phyloP scores from a whole-genome alignment of 2,113 vertebrate genomes.

The Oryzias celebensis region DNA sequence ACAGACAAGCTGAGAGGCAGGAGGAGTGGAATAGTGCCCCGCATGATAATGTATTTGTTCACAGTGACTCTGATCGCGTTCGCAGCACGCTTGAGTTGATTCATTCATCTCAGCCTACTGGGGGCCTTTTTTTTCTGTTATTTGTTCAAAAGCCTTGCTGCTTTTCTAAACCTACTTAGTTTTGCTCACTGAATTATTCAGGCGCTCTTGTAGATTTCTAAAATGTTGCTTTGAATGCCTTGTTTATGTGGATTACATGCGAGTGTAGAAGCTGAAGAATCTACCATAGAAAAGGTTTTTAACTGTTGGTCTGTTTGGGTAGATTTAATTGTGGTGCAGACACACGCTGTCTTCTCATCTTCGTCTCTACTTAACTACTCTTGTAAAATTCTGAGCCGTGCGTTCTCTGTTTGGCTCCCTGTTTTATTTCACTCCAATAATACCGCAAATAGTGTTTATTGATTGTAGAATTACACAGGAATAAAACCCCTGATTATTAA shows the following conservation, averaged over 20 bases:
- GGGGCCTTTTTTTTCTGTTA: slow-evolving; percentile 45
- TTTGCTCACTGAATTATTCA: slow-evolving; percentile 54
- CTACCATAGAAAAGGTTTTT: slow-evolving; percentile 31
- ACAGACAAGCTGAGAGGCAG: slow-evolving; percentile 65
- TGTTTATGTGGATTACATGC: slow-evolving; percentile 29
- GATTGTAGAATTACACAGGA: slow-evolving; percentile 45
- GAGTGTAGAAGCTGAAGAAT: slow-evolving; percentile 22
- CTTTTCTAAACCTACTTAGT: slow-evolving; percentile 55
- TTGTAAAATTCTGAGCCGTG: slow-evolving; percentile 31
- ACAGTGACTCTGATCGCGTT: slow-evolving; percentile 63
- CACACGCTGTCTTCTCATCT: slow-evolving; percentile 28
- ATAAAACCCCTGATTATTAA: slow-evolving; percentile 57
- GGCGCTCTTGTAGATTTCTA: slow-evolving; percentile 20
- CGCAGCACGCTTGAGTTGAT: slow-evolving; percentile 61
- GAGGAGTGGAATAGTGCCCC: slow-evolving; percentile 57
- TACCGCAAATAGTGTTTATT: slow-evolving; percentile 27
- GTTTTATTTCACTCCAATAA: slow-evolving; percentile 45
- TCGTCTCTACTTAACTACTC: slow-evolving; percentile 24
- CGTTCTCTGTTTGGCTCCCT: slow-evolving; percentile 24
- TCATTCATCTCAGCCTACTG: slow-evolving; percentile 68
- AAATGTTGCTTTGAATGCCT: slow-evolving; percentile 3
- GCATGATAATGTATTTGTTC: slow-evolving; percentile 71
- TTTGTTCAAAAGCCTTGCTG: slow-evolving; percentile 55
- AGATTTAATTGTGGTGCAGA: slow-evolving; percentile 41
- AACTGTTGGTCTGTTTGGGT: slow-evolving; percentile 34